Evolutionary conservation across 2,797 vertebrate species (phyloP).

Genomic region (Trichosurus vulpecula): DNA sequence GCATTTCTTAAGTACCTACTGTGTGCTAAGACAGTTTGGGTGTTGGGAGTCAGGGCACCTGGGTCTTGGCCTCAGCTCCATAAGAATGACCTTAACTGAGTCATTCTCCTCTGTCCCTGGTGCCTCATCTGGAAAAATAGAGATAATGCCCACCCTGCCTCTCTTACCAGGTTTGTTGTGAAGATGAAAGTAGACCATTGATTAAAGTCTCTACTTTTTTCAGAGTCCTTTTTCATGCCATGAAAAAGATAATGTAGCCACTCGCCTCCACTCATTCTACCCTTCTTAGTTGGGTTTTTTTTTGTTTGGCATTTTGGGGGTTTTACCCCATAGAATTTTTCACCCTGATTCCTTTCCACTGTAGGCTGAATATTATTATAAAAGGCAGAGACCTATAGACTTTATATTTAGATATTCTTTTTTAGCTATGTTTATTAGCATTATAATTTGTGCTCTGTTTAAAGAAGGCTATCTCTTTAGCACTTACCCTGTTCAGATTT

Average conservation of each 20-base stretch:
- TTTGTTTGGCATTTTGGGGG: conserved; percentile 13
- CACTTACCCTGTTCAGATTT: conserved; percentile 22
- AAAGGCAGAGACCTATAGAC: conserved; percentile 22
- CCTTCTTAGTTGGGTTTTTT: neutral
- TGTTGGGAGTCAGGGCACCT: neutral
- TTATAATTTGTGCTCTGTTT: conserved; percentile 36
- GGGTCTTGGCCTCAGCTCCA: neutral
- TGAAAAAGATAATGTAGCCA: neutral
- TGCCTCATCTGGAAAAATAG: neutral
- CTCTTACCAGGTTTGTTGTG: neutral
- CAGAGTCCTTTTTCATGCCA: neutral
- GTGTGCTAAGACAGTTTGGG: neutral
- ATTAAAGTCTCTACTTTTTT: neutral
- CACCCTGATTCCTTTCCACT: neutral
- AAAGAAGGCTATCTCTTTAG: conserved; percentile 33
- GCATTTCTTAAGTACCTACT: neutral
- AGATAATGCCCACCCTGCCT: neutral
- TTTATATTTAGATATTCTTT: conserved; percentile 40
- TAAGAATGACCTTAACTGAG: neutral
- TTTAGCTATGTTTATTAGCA: conserved; percentile 35
- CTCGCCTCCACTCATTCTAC: neutral
- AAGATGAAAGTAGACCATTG: neutral
- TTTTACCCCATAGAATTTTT: conserved; percentile 18
- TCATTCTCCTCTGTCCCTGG: neutral
- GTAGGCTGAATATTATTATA: conserved; percentile 6